These are phyloP conservation scores for Delphinapterus leucas DNA, from an alignment of 2,113 vertebrate species.

Conservation along the genomic window DNA sequence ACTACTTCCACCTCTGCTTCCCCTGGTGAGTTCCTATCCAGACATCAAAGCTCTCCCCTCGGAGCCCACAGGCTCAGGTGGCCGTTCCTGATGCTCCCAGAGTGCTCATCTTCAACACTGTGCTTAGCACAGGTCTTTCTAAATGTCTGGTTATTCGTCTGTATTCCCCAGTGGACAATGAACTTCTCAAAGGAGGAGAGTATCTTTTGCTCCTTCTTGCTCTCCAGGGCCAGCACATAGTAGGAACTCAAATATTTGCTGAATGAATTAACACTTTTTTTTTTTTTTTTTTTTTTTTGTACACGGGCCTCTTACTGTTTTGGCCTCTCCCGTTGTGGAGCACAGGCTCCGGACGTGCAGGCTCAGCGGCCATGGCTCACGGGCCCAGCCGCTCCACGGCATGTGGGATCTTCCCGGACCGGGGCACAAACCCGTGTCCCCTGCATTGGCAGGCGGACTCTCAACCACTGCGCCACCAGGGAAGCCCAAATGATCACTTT, in stretches of 20 bases:
- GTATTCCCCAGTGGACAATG: not conserved
- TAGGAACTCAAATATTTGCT: not conserved
- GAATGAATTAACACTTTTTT: not conserved
- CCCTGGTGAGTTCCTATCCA: not conserved
- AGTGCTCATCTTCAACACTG: not conserved
- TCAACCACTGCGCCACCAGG: too few species aligned
- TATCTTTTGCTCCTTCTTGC: not conserved
- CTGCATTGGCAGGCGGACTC: too few species aligned
- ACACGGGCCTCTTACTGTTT: too few species aligned
- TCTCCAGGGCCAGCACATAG: not conserved
- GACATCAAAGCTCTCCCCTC: not conserved
- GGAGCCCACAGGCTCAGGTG: too few species aligned
- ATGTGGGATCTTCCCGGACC: too few species aligned
- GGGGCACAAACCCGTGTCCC: too few species aligned
- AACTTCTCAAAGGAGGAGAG: not conserved
- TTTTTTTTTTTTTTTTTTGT: too few species aligned
- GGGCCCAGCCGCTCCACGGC: too few species aligned
- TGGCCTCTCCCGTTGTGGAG: too few species aligned
- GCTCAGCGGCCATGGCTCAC: too few species aligned
- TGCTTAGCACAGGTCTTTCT: not conserved
- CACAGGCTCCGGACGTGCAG: too few species aligned
- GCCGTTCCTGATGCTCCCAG: fast-evolving
- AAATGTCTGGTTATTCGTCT: not conserved
- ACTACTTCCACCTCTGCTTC: not conserved
- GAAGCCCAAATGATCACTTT: not conserved